phyloP scores from a whole-genome alignment of 1,140 invertebrate genomes.

The Adelges cooleyi region DNA sequence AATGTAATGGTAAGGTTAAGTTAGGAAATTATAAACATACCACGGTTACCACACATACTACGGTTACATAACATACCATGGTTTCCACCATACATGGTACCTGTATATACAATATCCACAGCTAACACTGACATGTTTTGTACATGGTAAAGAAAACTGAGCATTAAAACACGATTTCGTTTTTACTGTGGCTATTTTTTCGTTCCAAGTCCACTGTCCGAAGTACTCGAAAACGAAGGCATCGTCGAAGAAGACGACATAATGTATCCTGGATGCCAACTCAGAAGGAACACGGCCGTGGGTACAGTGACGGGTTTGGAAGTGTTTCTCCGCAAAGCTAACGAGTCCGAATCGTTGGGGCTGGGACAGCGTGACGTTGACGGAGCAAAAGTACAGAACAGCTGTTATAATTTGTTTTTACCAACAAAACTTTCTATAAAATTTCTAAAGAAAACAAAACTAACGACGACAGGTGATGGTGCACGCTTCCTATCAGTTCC shows the following conservation, averaged over 20 bases:
- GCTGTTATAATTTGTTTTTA: neutral
- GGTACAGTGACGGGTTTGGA: conserved; percentile 34
- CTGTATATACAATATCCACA: neutral
- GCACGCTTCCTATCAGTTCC: conserved; percentile 32
- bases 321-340: conserved; percentile 34
- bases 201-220: conserved; percentile 32
- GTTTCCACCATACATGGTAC: too few relatives aligned
- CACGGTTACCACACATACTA: too few relatives aligned
- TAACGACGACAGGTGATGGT: conserved; percentile 28
- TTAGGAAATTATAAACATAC: too few relatives aligned
- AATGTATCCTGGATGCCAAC: conserved; percentile 31
- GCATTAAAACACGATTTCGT: too few relatives aligned
- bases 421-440: too few relatives aligned
- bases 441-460: too few relatives aligned
- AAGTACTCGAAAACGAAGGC: conserved; percentile 34
- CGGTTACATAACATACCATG: too few relatives aligned
- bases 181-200: too few relatives aligned
- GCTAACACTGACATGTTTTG: too few relatives aligned
- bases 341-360: conserved; percentile 25
- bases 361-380: conserved; percentile 30
- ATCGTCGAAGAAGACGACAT: conserved; percentile 32
- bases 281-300: conserved; percentile 32
- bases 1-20: too few relatives aligned
- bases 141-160: too few relatives aligned
- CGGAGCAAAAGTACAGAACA: conserved; percentile 26